These are phyloP conservation scores for Halichoerus grypus DNA, from an alignment of 2,113 vertebrate species.

Conservation along the genomic window DNA sequence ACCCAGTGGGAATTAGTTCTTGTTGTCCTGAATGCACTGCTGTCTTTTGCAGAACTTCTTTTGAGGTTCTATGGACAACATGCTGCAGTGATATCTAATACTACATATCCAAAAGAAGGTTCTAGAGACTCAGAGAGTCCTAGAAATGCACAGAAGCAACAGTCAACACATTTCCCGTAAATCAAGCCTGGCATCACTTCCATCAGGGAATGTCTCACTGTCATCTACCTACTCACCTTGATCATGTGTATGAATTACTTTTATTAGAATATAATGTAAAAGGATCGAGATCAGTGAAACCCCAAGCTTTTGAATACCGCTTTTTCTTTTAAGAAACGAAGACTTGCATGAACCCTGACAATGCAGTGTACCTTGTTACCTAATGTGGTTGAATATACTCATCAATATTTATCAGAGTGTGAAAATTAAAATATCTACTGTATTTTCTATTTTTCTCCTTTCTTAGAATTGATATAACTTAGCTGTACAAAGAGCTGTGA, in stretches of 20 bases:
- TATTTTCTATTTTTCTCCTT: background rate
- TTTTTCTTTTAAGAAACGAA: conserved; percentile 37
- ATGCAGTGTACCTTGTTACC: background rate
- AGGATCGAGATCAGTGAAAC: conserved; percentile 18
- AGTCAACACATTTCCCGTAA: conserved; percentile 64
- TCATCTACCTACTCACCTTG: conserved; percentile 53
- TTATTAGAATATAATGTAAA: conserved; percentile 41
- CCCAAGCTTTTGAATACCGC: conserved; percentile 50
- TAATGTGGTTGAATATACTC: background rate
- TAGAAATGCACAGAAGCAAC: conserved; percentile 69
- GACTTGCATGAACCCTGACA: background rate
- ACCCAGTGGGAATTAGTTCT: background rate
- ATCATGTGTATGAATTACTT: conserved; percentile 63
- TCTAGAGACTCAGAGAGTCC: conserved; percentile 45
- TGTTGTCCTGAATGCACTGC: background rate
- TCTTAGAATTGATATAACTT: background rate
- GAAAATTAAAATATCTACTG: background rate
- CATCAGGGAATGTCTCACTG: background rate
- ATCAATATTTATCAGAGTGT: background rate
- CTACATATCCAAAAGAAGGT: background rate
- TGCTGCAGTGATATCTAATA: background rate
- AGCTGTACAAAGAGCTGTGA: background rate
- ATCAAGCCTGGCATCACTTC: conserved; percentile 8
- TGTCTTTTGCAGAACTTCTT: background rate
- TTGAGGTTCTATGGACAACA: background rate